A percentile compares a stretch with the other conserved stretches of the same genome.
phyloP scores from a whole-genome alignment of 2,797 vertebrate species.

The Limnodromus scolopaceus region DNA sequence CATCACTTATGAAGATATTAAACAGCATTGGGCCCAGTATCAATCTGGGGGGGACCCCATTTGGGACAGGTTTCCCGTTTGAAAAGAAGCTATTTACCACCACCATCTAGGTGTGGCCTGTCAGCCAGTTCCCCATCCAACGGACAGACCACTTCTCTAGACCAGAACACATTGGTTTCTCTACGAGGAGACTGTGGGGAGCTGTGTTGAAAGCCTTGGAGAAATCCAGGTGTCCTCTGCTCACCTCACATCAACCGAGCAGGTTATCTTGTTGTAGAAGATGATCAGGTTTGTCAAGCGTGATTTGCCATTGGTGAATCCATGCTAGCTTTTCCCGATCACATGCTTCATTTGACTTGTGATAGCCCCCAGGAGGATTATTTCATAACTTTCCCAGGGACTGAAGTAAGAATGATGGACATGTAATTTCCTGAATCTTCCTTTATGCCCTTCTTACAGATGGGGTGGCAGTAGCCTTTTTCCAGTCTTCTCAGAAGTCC shows the following conservation, averaged over 20 bases:
- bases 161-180: neutral
- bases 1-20: neutral
- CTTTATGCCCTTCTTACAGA: neutral
- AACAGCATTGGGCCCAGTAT: neutral
- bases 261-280: neutral
- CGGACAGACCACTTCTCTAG: neutral
- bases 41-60: neutral
- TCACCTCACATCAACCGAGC: neutral
- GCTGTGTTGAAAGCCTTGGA: neutral
- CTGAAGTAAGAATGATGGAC: neutral
- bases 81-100: neutral
- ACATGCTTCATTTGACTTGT: neutral
- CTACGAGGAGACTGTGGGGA: neutral
- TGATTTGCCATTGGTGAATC: neutral
- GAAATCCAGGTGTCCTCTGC: neutral
- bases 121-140: neutral
- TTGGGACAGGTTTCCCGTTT: neutral
- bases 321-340: neutral
- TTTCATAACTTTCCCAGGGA: neutral
- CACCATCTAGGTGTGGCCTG: neutral
- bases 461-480: neutral
- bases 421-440: neutral
- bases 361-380: neutral
- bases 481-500: neutral
- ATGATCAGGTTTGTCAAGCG: neutral